Evolutionary conservation across 2,888 invertebrate genomes (phyloP).

Genomic region (Eledone cirrhosa): DNA sequence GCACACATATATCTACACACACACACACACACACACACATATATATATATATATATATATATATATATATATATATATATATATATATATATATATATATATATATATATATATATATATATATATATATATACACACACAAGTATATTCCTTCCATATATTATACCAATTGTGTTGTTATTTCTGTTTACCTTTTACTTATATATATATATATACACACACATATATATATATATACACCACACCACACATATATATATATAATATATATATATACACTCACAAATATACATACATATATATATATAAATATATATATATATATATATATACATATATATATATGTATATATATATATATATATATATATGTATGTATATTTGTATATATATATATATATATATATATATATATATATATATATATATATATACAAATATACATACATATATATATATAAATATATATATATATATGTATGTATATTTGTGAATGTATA

Average conservation of each 20-base stretch:
- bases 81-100: slow-evolving; percentile 2
- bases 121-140: not conserved
- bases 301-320: not conserved
- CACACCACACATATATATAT: no score
- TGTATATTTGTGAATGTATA: not conserved
- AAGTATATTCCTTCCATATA: no score
- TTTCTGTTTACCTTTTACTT: no score
- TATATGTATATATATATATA: not conserved
- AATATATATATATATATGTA: not conserved
- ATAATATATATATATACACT: not conserved
- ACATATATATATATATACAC: not conserved
- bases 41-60: not conserved
- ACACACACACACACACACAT: not conserved
- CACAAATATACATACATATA: not conserved
- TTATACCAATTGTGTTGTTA: no score
- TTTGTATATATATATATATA: not conserved
- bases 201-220: no score
- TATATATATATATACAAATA: not conserved
- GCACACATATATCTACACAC: not conserved
- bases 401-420: not conserved
- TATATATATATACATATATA: not conserved
- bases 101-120: not conserved
- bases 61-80: not conserved
- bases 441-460: not conserved
- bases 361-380: not conserved